Evolutionary conservation across 1,140 invertebrate species (phyloP).

Genomic region (Drosophila busckii): DNA sequence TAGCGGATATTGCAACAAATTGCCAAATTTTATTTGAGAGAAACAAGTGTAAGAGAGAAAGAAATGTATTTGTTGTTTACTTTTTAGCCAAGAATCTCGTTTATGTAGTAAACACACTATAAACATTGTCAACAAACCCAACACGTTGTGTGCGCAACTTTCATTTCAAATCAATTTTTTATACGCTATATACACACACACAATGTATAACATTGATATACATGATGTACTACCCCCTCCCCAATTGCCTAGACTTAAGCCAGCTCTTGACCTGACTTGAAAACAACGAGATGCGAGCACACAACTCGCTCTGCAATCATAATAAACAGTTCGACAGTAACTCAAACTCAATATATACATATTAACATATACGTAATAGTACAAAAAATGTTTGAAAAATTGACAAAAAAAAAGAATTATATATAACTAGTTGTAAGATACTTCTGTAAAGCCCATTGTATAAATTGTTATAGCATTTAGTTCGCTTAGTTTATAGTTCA

Average conservation of each 20-base stretch:
- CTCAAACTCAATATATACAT: constrained; percentile 28
- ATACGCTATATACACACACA: no score
- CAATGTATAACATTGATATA: no score
- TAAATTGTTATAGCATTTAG: constrained; percentile 36
- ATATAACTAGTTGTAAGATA: constrained; percentile 38
- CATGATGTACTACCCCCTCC: no score
- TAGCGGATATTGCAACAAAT: constrained; percentile 66
- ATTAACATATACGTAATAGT: constrained; percentile 35
- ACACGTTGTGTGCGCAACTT: no score
- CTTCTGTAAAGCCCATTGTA: constrained; percentile 26
- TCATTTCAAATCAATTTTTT: no score
- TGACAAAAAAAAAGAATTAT: constrained; percentile 15
- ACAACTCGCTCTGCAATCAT: constrained; percentile 36
- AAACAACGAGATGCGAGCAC: no score
- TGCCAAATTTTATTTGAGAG: constrained; percentile 69
- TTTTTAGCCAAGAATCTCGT: constrained; percentile 36
- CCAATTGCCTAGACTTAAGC: no score
- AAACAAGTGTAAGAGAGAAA: constrained; percentile 22
- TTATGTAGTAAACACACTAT: neutral
- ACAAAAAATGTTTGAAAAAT: constrained; percentile 27
- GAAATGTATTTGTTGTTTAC: constrained; percentile 13
- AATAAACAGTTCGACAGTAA: constrained; percentile 26
- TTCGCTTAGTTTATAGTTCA: constrained; percentile 11
- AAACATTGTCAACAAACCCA: constrained; percentile 7
- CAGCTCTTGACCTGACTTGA: no score